phyloP scores from a whole-genome alignment of 2,113 vertebrate species.

The Burhinus bistriatus region DNA sequence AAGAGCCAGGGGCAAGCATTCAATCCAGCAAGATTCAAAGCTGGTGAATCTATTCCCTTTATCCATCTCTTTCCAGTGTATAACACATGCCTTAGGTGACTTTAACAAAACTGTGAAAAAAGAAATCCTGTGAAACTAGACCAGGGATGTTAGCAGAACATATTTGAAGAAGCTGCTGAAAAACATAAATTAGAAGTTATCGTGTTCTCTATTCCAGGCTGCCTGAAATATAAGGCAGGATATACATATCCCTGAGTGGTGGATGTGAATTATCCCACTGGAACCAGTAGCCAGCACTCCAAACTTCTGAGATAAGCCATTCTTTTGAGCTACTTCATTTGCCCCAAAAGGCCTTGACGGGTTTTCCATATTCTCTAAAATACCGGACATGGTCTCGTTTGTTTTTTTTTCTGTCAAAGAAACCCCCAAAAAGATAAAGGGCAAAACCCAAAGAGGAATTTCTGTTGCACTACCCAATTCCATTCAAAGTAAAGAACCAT shows the following conservation, averaged over 20 bases:
- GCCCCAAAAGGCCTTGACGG: background rate
- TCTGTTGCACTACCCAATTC: background rate
- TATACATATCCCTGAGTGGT: background rate
- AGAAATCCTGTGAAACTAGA: background rate
- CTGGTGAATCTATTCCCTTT: background rate
- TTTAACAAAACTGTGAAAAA: background rate
- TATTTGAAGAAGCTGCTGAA: background rate
- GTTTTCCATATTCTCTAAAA: background rate
- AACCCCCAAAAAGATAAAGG: background rate
- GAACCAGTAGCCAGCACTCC: background rate
- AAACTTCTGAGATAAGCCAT: background rate
- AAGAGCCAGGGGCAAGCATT: background rate
- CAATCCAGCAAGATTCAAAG: background rate
- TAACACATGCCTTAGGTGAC: background rate
- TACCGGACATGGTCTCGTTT: fast-evolving
- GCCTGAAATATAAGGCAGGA: background rate
- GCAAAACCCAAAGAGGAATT: background rate
- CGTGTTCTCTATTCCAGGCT: background rate
- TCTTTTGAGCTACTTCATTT: background rate
- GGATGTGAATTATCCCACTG: background rate
- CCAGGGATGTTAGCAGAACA: background rate
- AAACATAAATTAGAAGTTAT: background rate
- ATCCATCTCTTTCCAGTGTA: background rate
- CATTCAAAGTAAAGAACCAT: background rate
- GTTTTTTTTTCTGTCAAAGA: background rate